These are phyloP conservation scores for Drosophila mimetica DNA, from an alignment of 2,888 invertebrate genomes.

Conservation along the genomic window DNA sequence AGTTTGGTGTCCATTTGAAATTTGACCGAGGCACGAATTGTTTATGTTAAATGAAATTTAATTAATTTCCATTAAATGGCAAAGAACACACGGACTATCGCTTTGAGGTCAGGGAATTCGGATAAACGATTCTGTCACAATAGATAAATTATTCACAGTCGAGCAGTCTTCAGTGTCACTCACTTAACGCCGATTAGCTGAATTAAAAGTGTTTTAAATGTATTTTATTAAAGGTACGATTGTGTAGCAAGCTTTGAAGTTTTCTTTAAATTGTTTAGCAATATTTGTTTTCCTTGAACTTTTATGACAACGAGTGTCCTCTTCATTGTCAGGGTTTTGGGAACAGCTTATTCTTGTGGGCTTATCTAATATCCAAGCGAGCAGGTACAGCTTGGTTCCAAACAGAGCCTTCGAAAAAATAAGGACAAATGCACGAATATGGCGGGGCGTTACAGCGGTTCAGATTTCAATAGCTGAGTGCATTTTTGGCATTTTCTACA, in stretches of 20 bases:
- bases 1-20: background rate
- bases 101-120: background rate
- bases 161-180: background rate
- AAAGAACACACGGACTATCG: background rate
- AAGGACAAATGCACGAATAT: conserved; percentile 70
- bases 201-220: background rate
- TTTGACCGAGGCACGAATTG: background rate
- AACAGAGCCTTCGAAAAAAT: conserved; percentile 12
- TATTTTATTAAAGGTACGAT: too few species aligned
- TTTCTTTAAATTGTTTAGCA: background rate
- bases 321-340: conserved; percentile 14
- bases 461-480: conserved; percentile 73
- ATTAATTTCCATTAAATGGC: background rate
- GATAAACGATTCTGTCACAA: background rate
- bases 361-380: conserved; percentile 32
- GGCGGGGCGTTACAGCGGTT: conserved; percentile 43
- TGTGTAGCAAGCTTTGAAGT: too few species aligned
- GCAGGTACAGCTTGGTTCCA: conserved; percentile 9
- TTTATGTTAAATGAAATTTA: conserved; percentile 1
- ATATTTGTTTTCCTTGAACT: background rate
- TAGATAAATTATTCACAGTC: background rate
- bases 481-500: conserved; percentile 69
- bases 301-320: background rate
- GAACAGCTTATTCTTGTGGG: conserved; percentile 10
- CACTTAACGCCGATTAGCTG: background rate